Conservation (phyloP, 2,888 invertebrate species). For the Cantharis rustica region DNA sequence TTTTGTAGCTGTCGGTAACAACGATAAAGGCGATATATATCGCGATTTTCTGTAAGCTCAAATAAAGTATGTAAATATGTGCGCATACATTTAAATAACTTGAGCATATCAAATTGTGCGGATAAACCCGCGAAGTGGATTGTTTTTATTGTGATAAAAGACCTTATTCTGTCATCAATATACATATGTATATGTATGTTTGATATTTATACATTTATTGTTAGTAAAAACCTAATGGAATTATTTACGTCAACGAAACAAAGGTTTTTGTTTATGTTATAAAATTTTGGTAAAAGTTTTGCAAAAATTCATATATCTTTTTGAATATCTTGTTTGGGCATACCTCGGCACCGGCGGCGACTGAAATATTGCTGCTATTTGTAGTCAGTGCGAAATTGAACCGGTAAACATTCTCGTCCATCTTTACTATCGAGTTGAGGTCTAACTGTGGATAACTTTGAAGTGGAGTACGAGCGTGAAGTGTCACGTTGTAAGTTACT, state of each 20-base stretch:
- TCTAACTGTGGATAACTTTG: conserved; percentile 58
- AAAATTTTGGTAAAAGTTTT: neutral
- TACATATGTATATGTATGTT: neutral
- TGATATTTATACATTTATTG: neutral
- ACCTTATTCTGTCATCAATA: conserved; percentile 23
- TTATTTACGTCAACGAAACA: neutral
- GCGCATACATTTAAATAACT: conserved; percentile 49
- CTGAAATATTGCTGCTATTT: conserved; percentile 57
- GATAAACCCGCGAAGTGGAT: conserved; percentile 40
- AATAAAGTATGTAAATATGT: conserved; percentile 47
- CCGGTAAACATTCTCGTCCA: conserved; percentile 59
- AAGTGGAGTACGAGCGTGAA: conserved; percentile 63
- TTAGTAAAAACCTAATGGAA: neutral
- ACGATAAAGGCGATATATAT: conserved; percentile 13
- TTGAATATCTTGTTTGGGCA: conserved; percentile 13
- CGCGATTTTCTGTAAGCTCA: conserved; percentile 19
- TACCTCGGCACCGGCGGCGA: conserved; percentile 63
- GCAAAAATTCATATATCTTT: neutral
- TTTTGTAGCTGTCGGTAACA: conserved; percentile 13
- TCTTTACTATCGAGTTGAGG: conserved; percentile 54
- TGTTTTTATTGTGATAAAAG: conserved; percentile 37
- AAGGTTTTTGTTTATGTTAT: neutral
- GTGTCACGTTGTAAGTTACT: conserved; percentile 54
- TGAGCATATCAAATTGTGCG: conserved; percentile 40
- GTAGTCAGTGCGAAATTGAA: conserved; percentile 60